Evolutionary conservation across 2,888 invertebrate species (phyloP).

Genomic region (Stenoptilia bipunctidactyla): DNA sequence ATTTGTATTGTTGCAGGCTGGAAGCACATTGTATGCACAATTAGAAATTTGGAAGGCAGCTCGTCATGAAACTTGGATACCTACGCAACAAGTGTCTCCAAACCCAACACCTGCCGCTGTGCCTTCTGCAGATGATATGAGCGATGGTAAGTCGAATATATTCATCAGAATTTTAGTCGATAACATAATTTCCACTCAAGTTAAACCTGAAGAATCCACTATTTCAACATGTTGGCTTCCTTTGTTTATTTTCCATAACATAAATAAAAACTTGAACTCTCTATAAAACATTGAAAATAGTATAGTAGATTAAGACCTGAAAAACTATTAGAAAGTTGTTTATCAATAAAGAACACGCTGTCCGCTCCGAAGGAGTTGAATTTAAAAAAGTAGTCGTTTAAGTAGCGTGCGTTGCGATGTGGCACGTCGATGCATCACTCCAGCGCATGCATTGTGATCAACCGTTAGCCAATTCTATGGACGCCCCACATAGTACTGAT

Average conservation of each 20-base stretch:
- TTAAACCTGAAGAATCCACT: no score
- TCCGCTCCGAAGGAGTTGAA: background rate
- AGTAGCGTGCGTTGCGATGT: conserved; percentile 25
- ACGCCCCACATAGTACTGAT: conserved; percentile 40
- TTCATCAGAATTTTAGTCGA: no score
- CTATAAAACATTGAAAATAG: no score
- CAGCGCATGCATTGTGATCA: conserved; percentile 43
- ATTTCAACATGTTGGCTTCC: no score
- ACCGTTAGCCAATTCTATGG: conserved; percentile 45
- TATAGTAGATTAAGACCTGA: background rate
- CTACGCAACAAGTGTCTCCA: conserved; percentile 49
- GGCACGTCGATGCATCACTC: conserved; percentile 46
- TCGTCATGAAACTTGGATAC: conserved; percentile 69
- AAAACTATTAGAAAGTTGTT: background rate
- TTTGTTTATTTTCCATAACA: no score
- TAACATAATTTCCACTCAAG: no score
- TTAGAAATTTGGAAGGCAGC: conserved; percentile 94
- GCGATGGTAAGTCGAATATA: conserved; percentile 81
- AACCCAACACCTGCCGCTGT: conserved; percentile 45
- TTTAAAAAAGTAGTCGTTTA: background rate
- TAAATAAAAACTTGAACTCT: no score
- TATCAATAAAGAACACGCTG: background rate
- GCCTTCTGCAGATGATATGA: conserved; percentile 75
- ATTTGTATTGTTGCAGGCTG: conserved; percentile 71
- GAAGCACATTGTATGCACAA: conserved; percentile 87